These are phyloP conservation scores for Macropis europaea DNA, from an alignment of 2,888 invertebrate genomes.

Conservation along the genomic window DNA sequence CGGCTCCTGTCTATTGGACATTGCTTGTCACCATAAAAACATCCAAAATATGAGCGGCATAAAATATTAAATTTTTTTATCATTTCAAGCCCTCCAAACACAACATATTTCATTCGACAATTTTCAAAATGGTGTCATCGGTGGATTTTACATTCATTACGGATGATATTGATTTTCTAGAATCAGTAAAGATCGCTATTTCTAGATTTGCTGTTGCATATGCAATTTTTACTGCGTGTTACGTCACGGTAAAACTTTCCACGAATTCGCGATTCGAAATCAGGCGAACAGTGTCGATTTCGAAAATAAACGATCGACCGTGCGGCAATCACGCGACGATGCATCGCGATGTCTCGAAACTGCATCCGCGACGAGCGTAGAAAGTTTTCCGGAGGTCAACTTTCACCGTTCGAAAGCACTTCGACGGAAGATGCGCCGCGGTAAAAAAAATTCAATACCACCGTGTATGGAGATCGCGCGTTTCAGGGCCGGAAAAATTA, in stretches of 20 bases:
- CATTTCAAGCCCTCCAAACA: too few species aligned
- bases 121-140: too few species aligned
- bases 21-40: too few species aligned
- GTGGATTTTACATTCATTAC: too few species aligned
- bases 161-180: too few species aligned
- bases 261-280: background rate
- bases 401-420: slow-evolving; percentile 56
- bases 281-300: slow-evolving; percentile 4
- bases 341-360: slow-evolving; percentile 28
- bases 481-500: background rate
- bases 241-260: background rate
- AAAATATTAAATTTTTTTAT: too few species aligned
- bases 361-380: slow-evolving; percentile 48
- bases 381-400: slow-evolving; percentile 62
- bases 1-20: too few species aligned
- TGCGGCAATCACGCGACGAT: background rate
- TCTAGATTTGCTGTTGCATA: too few species aligned
- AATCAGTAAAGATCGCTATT: too few species aligned
- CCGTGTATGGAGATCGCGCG: background rate
- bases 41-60: too few species aligned
- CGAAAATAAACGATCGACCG: slow-evolving; percentile 5
- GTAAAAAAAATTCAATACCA: background rate
- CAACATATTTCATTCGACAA: too few species aligned
- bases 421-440: slow-evolving; percentile 26
- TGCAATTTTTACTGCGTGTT: too few species aligned